phyloP scores from a whole-genome alignment of 2,113 vertebrate genomes.

The Hippocampus comes region DNA sequence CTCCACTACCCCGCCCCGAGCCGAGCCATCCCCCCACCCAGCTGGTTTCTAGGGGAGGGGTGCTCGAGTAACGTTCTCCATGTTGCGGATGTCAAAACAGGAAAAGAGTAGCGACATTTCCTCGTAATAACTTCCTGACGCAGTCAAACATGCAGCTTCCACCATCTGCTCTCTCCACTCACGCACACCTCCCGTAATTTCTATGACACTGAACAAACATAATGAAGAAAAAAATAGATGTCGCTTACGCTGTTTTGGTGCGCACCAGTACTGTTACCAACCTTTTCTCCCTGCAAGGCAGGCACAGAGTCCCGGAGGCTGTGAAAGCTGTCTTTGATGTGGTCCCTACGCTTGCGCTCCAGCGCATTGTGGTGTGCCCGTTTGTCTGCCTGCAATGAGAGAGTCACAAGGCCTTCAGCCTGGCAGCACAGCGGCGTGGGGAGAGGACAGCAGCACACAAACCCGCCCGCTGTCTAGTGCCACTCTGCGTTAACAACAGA shows the following conservation, averaged over 20 bases:
- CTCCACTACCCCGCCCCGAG: neutral
- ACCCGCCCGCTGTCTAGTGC: slow-evolving; percentile 32
- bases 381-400: slow-evolving; percentile 90
- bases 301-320: slow-evolving; percentile 97
- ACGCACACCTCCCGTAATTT: neutral
- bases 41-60: slow-evolving; percentile 7
- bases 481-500: neutral
- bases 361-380: slow-evolving; percentile 97
- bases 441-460: slow-evolving; percentile 38
- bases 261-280: slow-evolving; percentile 69
- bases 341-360: slow-evolving; percentile 99
- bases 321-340: slow-evolving; percentile 99
- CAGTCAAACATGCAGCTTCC: slow-evolving; percentile 38
- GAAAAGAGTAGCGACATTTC: slow-evolving; percentile 51
- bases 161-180: slow-evolving; percentile 34
- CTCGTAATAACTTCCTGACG: slow-evolving; percentile 58
- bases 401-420: slow-evolving; percentile 60
- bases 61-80: slow-evolving; percentile 17
- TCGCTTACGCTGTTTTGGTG: slow-evolving; percentile 15
- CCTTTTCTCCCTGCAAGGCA: slow-evolving; percentile 97
- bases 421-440: slow-evolving; percentile 45
- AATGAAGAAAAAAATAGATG: slow-evolving; percentile 10
- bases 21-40: neutral
- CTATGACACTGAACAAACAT: neutral
- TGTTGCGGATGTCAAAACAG: slow-evolving; percentile 56